These are phyloP conservation scores for Ptilodon capucinus DNA, from an alignment of 2,888 invertebrate species.

Conservation along the genomic window DNA sequence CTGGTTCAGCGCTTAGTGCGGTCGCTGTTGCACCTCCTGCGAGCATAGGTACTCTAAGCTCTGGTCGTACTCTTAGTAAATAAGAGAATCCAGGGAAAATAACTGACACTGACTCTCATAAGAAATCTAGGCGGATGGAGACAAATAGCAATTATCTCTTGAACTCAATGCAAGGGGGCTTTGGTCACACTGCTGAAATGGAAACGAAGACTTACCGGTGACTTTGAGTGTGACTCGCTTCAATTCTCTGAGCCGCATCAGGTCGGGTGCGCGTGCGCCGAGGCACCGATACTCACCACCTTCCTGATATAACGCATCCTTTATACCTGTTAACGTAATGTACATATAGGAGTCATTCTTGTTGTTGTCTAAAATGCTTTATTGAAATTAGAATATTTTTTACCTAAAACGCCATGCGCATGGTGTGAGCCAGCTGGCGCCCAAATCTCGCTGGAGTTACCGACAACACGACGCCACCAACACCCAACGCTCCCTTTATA, in stretches of 20 bases:
- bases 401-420: constrained; percentile 73
- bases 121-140: no score
- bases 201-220: constrained; percentile 55
- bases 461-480: constrained; percentile 74
- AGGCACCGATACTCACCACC: constrained; percentile 90
- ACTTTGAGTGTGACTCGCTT: constrained; percentile 69
- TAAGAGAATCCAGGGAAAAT: no score
- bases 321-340: constrained; percentile 68
- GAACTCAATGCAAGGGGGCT: no score
- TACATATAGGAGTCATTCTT: neutral
- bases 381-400: no score
- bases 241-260: constrained; percentile 60
- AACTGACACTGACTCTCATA: no score
- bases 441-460: constrained; percentile 65
- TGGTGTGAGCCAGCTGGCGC: constrained; percentile 71
- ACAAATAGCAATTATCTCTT: no score
- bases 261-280: constrained; percentile 67
- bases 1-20: constrained; percentile 54
- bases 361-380: neutral
- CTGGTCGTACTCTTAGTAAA: no score
- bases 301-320: constrained; percentile 89
- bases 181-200: no score
- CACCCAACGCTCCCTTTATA: constrained; percentile 70
- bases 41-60: neutral
- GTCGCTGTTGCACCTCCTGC: constrained; percentile 67